Conservation (phyloP, 2,888 invertebrate genomes). For the Chromoteleia sp. region DNA sequence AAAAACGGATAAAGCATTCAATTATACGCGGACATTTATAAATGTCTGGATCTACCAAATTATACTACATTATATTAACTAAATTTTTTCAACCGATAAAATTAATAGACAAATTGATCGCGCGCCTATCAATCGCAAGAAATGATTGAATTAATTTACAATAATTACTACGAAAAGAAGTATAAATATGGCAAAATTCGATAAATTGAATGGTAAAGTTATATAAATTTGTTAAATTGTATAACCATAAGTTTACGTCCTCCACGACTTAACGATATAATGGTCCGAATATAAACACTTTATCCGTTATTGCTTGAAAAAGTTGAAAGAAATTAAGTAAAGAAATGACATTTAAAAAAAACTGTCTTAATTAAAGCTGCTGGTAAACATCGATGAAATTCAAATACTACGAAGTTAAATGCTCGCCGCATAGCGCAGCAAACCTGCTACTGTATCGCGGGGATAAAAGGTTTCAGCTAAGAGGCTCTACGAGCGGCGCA, state of each 20-base stretch:
- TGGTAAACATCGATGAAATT: conserved; percentile 65
- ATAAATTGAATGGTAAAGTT: too few relatives aligned
- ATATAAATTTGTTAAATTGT: too few relatives aligned
- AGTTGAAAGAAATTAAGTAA: conserved; percentile 33
- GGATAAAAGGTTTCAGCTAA: conserved; percentile 67
- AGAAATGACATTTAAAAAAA: conserved; percentile 41
- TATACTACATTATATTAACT: conserved; percentile 24
- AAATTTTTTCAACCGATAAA: background rate
- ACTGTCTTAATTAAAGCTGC: conserved; percentile 53
- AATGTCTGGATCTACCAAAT: conserved; percentile 32
- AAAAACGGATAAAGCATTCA: conserved; percentile 56
- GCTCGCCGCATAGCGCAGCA: conserved; percentile 44
- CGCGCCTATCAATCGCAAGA: too few relatives aligned
- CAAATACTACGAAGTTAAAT: conserved; percentile 60
- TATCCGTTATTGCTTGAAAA: background rate
- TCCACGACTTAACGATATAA: too few relatives aligned
- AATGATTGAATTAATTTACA: too few relatives aligned
- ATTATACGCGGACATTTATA: conserved; percentile 54
- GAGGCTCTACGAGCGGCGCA: conserved; percentile 57
- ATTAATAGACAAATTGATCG: conserved; percentile 11
- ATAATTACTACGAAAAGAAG: too few relatives aligned
- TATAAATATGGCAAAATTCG: too few relatives aligned
- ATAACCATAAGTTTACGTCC: too few relatives aligned
- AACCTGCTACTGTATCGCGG: conserved; percentile 36
- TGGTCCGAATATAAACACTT: conserved; percentile 28